Evolutionary conservation across 2,888 invertebrate species (phyloP), one percentile per base, ranked within the genome.

Genomic region (Pilophorus perplexus): DNA sequence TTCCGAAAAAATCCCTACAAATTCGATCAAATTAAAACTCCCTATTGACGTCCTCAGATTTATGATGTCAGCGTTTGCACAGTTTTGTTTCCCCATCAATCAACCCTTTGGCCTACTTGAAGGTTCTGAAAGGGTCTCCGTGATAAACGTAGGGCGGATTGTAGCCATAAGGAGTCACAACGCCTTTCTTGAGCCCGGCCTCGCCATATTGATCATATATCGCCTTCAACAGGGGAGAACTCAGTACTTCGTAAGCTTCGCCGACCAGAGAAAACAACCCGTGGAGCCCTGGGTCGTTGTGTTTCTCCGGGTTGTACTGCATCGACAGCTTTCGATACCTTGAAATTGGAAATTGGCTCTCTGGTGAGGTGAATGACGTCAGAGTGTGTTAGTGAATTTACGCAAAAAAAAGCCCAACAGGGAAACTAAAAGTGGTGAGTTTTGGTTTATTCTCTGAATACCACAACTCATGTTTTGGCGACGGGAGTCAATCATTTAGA

Each of bases 161-260:
- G 75, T 83, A 88, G 4, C 82, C 82, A 68, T 81, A 81, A 0
- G 86, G 86, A 2, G 86, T 83, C 3, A 88, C 86, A 0, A 92
- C 84, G 0, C 93, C 92, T 73, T 82, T 83, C 76, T 91, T 91
- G 46, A 94, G 79, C 0, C 92, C 93, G 73, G 88, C 88, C 77
- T 93, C 93, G 0, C 94, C 94, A 77, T 88, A 93, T 74, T 90
- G 89, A 77, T 94, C 93, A 78, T 88, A 95, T 14, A 93, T 84
- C 12, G 90, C 87, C 66, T 89, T 81, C 68, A 78, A 79, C 69
- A 84, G 78, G 42, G 86, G 83, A 76, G 88, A 80, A 1, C 84
- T 76, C 23, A 92, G 79, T 6, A 90, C 86, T 73, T 91, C 90
- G 75, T 86, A 92, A 0, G 91, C 90, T 79, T 90, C 90, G 27